Base-by-base conservation (phyloP, 2,797 vertebrate species). In the Stomatorhinus walkeri region DNA sequence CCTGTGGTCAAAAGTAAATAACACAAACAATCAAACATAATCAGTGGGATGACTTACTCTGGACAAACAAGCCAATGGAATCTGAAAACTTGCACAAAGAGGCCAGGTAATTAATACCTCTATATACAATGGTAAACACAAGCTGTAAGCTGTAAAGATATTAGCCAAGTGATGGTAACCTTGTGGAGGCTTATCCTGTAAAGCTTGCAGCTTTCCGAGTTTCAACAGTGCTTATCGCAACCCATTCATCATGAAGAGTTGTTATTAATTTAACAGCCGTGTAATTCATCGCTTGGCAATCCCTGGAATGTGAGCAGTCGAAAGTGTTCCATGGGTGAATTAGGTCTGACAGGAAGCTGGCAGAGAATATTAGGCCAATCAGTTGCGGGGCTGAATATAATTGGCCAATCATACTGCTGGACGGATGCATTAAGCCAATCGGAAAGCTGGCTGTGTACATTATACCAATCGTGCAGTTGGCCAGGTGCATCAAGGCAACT, bases 71-170 rank as follows among this genome's bases (percentile, higher is more conserved):
- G 76, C 9, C 7, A 51, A 85, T 7, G 8, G 81, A 51, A 85
- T 48, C n/a, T 51, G 81, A 85, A 85, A 85, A 85, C 79, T 83
- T 83, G 46, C 40, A 83, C 22, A 85, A 51, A 6, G 36, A 81
- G 76, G 76, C 32, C 76, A 81, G 40, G 48, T 85, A 85, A 85
- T 51, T 51, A 85, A 28, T 51, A 28, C n/a, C 81, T 85, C 46
- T 43, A 46, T 22, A 81, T 81, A 8, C 81, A 24, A 85, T 85
- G 46, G 9, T 48, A 85, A 14, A 85, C 48, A 28, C 43, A 51
- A 51, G n/a, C 48, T 85, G 48, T 14, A 51, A 51, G 22, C 43
- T 85, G 12, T 51, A 51, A 85, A 28, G 48, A n/a, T 51, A 85
- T 49, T 85, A 51, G 22, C 43, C 4, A 49, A 85, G 46, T 49